Base-by-base conservation (phyloP, 2,797 vertebrate genomes). In the Hypotaenidia philippensis region DNA sequence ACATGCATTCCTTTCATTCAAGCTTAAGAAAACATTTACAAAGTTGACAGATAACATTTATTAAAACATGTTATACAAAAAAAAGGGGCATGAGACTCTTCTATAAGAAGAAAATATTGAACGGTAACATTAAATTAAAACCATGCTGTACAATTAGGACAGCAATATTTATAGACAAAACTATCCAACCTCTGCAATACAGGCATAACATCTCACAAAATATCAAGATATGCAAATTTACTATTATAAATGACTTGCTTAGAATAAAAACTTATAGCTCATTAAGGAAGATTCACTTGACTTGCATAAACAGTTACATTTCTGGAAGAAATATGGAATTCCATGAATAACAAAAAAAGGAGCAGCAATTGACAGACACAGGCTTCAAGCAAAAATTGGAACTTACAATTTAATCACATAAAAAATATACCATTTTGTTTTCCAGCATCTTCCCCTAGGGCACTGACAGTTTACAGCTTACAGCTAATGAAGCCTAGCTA, bases 21-120 rank as follows among this genome's bases (percentile, higher is more conserved):
- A 63, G 86, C 90, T 97, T 97, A 97, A 95, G 92, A 95, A 96
- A 95, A 96, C 94, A 89, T 97, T 95, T 97, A 96, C 96, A 97
- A 98, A 98, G 95, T 96, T 95, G 94, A 97, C 98, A 97, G 97
- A 77, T 97, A 98, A 98, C 98, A 98, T 98, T 98, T 98, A 98
- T 98, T 98, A 98, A 98, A 98, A 98, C 97, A 97, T 98, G 97
- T 98, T 97, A 97, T 98, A 98, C 97, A 98, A 98, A 98, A 98
- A 98, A 98, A 98, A 97, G 97, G 91, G 97, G 94, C 94, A 90
- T 96, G 97, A 55, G 94, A 97, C 98, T 98, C 98, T 98, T 98
- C 98, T 98, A 98, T 98, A 98, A 98, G 98, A 98, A 98, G 98
- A 98, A 98, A 98, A 97, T 98, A 97, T 95, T 96, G 93, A 98